These are phyloP conservation scores for Noturus placidus DNA, from an alignment of 2,113 vertebrate genomes.

Conservation along the genomic window DNA sequence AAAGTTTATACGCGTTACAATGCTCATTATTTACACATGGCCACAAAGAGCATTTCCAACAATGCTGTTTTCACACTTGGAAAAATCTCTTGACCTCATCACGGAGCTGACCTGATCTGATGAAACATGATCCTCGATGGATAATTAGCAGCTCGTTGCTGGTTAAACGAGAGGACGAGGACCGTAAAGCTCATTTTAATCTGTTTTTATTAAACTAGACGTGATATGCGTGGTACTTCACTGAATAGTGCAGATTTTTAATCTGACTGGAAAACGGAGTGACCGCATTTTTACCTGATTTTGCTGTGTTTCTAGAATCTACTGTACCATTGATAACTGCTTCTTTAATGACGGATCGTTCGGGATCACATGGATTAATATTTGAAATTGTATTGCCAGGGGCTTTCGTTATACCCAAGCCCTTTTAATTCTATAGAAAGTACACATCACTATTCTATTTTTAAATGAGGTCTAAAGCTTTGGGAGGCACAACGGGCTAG, in stretches of 20 bases:
- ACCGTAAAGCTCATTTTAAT: not conserved
- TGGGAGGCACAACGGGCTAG: not conserved
- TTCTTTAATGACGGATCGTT: not conserved
- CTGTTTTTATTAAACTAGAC: not conserved
- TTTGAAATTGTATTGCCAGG: not conserved
- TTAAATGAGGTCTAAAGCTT: slow-evolving; percentile 26
- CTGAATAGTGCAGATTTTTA: too few relatives aligned
- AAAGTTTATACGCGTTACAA: not conserved
- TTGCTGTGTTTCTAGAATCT: too few relatives aligned
- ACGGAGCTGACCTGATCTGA: not conserved
- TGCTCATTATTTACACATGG: not conserved
- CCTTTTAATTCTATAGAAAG: not conserved
- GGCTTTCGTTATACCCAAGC: not conserved
- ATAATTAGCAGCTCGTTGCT: not conserved
- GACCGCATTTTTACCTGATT: not conserved
- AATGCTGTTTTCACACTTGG: not conserved
- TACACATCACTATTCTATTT: not conserved
- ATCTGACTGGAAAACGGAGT: not conserved
- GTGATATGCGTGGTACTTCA: not conserved
- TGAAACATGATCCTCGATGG: not conserved
- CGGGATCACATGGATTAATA: not conserved
- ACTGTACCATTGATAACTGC: not conserved
- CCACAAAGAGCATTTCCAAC: not conserved
- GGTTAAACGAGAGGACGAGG: not conserved
- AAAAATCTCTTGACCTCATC: not conserved